Evolutionary conservation across 2,888 invertebrate genomes (phyloP).

Genomic region (Phortica magna): DNA sequence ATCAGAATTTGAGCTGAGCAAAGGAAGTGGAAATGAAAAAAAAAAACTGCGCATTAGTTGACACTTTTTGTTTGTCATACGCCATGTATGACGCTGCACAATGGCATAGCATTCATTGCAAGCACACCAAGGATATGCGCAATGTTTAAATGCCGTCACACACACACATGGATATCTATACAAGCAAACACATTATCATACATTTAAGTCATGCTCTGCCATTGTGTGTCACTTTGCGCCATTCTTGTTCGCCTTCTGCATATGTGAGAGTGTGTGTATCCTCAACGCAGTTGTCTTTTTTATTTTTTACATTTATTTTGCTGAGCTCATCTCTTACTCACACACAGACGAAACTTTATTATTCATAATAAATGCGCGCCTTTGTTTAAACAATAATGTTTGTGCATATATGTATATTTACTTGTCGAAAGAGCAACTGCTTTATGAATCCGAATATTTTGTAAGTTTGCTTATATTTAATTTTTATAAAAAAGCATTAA

Average conservation of each 20-base stretch:
- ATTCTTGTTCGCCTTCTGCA: neutral
- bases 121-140: constrained; percentile 4
- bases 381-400: constrained; percentile 30
- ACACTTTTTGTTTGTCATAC: constrained; percentile 31
- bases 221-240: constrained; percentile 23
- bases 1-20: too few species aligned
- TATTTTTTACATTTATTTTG: neutral
- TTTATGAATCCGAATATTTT: too few species aligned
- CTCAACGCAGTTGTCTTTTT: neutral
- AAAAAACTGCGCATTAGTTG: constrained; percentile 28
- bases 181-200: constrained; percentile 11
- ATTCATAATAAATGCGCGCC: constrained; percentile 20
- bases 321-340: constrained; percentile 19
- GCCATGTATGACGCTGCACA: constrained; percentile 14
- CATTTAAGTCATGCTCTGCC: constrained; percentile 20
- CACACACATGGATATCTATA: neutral
- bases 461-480: too few species aligned
- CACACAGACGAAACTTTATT: neutral
- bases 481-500: too few species aligned
- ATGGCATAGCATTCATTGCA: constrained; percentile 7
- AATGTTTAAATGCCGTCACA: constrained; percentile 21
- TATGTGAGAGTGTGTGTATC: neutral
- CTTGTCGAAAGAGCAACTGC: neutral
- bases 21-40: neutral
- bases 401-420: neutral